Conservation (phyloP, 2,797 vertebrate genomes). For the Discoglossus pictus region DNA sequence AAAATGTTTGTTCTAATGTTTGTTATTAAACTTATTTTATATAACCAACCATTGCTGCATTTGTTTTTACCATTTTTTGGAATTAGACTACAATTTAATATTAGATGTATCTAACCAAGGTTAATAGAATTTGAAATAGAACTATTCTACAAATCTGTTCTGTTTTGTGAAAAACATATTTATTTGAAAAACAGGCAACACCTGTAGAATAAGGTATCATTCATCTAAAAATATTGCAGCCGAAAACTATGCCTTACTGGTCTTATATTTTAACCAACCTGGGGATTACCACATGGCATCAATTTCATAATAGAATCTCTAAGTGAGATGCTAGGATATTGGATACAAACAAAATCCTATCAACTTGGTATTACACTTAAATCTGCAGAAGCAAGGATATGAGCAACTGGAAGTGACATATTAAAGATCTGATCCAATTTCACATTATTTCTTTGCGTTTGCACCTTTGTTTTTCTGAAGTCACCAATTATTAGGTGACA, state of each 20-base stretch:
- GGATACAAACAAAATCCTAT: background rate
- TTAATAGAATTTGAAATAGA: slow-evolving; percentile 10
- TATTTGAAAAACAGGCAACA: slow-evolving; percentile 3
- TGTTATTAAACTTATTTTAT: no score
- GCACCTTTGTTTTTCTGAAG: no score
- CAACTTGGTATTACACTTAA: background rate
- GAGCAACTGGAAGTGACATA: no score
- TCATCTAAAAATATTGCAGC: slow-evolving; percentile 5
- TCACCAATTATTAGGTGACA: no score
- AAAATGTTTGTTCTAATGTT: no score
- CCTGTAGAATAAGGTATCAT: background rate
- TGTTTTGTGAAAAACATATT: slow-evolving; percentile 8
- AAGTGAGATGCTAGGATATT: background rate
- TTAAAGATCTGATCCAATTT: no score
- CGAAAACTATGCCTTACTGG: slow-evolving; percentile 12
- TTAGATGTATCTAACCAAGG: slow-evolving; percentile 1
- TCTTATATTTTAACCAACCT: background rate
- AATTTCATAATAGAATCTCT: slow-evolving; percentile 1
- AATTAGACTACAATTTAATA: background rate
- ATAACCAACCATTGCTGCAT: background rate
- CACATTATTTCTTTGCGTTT: no score
- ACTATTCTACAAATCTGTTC: slow-evolving; percentile 5
- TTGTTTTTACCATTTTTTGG: background rate
- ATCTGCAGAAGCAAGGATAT: no score
- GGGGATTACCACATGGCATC: background rate